Evolutionary conservation across 1,140 invertebrate genomes (phyloP).

Genomic region (Periplaneta americana): DNA sequence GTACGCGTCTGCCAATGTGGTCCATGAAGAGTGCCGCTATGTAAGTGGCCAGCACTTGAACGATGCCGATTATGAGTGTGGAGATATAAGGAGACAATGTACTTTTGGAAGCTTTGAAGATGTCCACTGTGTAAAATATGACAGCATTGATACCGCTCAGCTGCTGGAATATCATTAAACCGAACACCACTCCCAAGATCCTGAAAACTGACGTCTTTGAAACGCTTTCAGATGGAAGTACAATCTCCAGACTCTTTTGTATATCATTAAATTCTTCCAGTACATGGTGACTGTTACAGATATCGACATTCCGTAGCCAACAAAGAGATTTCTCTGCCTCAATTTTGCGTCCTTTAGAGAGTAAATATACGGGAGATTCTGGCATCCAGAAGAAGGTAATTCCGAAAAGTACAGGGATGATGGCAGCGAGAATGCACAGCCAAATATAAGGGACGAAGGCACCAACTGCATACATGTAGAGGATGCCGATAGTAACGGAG

Average conservation of each 20-base stretch:
- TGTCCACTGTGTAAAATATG: slow-evolving; percentile 69
- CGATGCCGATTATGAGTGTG: slow-evolving; percentile 70
- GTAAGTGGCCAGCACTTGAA: slow-evolving; percentile 69
- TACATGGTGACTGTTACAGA: not conserved
- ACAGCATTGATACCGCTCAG: slow-evolving; percentile 81
- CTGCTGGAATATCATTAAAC: slow-evolving; percentile 83
- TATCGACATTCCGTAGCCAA: slow-evolving; percentile 39
- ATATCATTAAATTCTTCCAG: too few species aligned
- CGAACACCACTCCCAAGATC: slow-evolving; percentile 36
- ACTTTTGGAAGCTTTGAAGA: slow-evolving; percentile 60
- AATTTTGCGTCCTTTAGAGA: slow-evolving; percentile 20
- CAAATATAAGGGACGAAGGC: slow-evolving; percentile 58
- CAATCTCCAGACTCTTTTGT: too few species aligned
- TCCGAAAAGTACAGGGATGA: slow-evolving; percentile 30
- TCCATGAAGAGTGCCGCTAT: slow-evolving; percentile 67
- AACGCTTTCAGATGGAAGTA: too few species aligned
- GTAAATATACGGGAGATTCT: slow-evolving; percentile 38
- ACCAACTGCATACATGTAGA: slow-evolving; percentile 70
- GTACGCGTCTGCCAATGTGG: slow-evolving; percentile 61
- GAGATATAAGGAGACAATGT: slow-evolving; percentile 45
- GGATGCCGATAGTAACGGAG: slow-evolving; percentile 67
- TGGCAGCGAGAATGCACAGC: slow-evolving; percentile 28
- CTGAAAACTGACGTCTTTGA: too few species aligned
- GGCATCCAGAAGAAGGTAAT: slow-evolving; percentile 35
- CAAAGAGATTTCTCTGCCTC: slow-evolving; percentile 46